These are phyloP conservation scores for Drosophila littoralis DNA, from an alignment of 1,140 invertebrate species.

Conservation along the genomic window DNA sequence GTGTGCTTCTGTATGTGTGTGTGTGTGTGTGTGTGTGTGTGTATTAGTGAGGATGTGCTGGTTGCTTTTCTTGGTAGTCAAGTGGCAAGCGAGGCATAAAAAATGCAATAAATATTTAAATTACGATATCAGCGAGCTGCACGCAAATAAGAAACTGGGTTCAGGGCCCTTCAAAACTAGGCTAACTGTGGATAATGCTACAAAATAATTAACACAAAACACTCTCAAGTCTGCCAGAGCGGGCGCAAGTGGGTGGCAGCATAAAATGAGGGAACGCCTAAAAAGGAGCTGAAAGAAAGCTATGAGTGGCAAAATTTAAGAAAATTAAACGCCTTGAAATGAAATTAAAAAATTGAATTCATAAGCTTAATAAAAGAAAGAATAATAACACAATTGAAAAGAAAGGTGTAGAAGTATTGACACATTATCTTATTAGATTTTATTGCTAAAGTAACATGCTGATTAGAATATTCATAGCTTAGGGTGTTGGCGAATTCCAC, in stretches of 20 bases:
- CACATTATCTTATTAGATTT: too few species aligned
- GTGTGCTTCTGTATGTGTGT: conserved; percentile 13
- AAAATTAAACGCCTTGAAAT: too few species aligned
- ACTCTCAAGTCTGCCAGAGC: neutral
- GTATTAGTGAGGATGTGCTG: conserved; percentile 22
- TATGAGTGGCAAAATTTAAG: neutral
- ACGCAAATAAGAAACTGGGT: conserved; percentile 64
- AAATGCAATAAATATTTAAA: conserved; percentile 82
- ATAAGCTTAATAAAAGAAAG: too few species aligned
- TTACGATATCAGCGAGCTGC: conserved; percentile 73
- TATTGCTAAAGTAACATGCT: too few species aligned
- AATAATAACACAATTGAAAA: too few species aligned
- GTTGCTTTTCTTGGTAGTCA: conserved; percentile 35
- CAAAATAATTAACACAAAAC: conserved; percentile 62
- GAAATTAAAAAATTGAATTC: neutral
- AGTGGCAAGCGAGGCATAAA: conserved; percentile 69
- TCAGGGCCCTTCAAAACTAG: conserved; percentile 59
- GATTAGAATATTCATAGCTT: too few species aligned
- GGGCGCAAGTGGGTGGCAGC: neutral
- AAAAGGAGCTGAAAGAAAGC: neutral
- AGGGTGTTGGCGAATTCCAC: too few species aligned
- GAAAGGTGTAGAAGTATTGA: too few species aligned
- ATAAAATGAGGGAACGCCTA: neutral
- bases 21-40: conserved; percentile 5
- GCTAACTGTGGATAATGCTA: conserved; percentile 66